phyloP scores from a whole-genome alignment of 2,888 invertebrate species.

The Apamea anceps region DNA sequence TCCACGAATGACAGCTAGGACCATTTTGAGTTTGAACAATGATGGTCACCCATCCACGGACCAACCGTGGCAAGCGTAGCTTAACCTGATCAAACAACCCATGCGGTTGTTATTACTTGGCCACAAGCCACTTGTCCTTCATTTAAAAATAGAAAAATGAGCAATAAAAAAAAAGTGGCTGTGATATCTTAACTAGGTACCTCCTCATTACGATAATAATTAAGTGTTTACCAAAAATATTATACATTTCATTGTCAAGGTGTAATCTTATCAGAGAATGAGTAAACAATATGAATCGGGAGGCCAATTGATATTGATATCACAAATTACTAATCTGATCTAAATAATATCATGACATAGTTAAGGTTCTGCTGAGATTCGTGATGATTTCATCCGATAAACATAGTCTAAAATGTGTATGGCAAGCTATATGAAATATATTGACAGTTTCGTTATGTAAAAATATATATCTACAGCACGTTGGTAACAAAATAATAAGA shows the following conservation, averaged over 20 bases:
- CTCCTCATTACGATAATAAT: constrained; percentile 4
- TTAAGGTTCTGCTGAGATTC: constrained; percentile 4
- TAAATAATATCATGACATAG: constrained; percentile 6
- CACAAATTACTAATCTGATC: constrained; percentile 37
- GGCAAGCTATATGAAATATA: background rate
- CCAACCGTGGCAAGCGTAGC: too few species aligned
- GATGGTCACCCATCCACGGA: too few species aligned
- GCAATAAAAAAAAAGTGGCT: background rate
- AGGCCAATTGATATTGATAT: constrained; percentile 35
- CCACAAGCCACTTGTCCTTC: background rate
- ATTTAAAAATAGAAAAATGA: background rate
- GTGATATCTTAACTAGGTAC: too few species aligned
- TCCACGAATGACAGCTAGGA: background rate
- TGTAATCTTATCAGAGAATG: constrained; percentile 45
- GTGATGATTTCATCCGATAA: constrained; percentile 1
- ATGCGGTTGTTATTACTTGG: background rate
- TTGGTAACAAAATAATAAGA: background rate
- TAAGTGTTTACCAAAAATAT: background rate
- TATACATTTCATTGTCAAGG: constrained; percentile 4
- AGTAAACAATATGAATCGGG: constrained; percentile 44
- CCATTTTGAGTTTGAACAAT: background rate
- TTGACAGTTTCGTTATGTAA: background rate
- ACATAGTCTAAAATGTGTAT: background rate
- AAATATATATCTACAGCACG: background rate
- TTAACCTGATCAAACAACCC: too few species aligned